phyloP scores from a whole-genome alignment of 2,797 vertebrate genomes.

The Spondyliosoma cantharus region DNA sequence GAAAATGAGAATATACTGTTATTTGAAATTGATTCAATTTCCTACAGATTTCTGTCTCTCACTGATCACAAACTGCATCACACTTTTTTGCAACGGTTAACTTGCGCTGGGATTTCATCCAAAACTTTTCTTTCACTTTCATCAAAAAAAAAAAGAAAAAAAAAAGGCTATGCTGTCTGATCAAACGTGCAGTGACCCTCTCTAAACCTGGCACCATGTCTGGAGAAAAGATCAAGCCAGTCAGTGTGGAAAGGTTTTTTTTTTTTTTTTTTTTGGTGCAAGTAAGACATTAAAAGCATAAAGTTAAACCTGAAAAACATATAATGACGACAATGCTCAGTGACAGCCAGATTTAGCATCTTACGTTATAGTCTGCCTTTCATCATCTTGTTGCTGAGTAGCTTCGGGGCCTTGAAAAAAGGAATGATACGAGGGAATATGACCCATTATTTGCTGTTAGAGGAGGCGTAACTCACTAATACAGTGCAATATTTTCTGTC shows the following conservation, averaged over 20 bases:
- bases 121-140: background rate
- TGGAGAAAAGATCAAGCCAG: background rate
- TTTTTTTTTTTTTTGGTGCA: background rate
- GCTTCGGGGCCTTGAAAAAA: constrained; percentile 4
- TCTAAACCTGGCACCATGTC: background rate
- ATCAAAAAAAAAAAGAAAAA: background rate
- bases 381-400: background rate
- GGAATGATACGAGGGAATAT: background rate
- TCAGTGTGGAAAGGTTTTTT: background rate
- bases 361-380: constrained; percentile 2
- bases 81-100: background rate
- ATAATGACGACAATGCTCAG: background rate
- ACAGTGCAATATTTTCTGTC: constrained; percentile 23
- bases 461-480: constrained; percentile 24
- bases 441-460: constrained; percentile 22
- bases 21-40: too few relatives aligned
- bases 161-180: background rate
- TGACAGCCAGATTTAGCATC: background rate
- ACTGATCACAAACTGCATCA: background rate
- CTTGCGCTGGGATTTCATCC: background rate
- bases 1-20: too few relatives aligned
- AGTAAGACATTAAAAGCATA: background rate
- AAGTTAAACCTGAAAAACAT: background rate
- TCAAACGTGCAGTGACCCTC: background rate
- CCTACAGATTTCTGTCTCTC: background rate